These are phyloP conservation scores for Daptonema setosum DNA, from an alignment of 2,888 invertebrate genomes.

Conservation along the genomic window DNA sequence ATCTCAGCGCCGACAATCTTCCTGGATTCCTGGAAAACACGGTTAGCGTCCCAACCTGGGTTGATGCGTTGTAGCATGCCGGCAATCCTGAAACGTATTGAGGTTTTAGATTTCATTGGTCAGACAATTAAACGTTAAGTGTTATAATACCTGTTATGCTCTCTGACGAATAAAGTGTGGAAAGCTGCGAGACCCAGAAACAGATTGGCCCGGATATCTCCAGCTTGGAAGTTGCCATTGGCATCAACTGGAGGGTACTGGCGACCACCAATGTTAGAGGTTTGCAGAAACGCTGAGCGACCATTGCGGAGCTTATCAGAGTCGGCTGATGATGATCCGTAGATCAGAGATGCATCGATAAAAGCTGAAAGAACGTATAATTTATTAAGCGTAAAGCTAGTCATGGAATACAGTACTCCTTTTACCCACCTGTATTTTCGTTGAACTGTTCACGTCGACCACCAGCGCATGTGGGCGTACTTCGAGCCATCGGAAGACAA, in stretches of 20 bases:
- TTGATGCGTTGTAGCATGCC: constrained; percentile 49
- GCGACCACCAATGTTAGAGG: neutral
- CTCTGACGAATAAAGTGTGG: neutral
- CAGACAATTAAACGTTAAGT: too few relatives aligned
- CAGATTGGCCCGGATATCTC: neutral
- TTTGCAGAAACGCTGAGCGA: neutral
- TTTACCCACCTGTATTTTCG: too few relatives aligned
- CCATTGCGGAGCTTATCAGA: neutral
- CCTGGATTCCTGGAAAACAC: constrained; percentile 56
- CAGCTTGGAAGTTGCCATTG: neutral
- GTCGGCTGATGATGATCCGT: neutral
- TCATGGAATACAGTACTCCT: too few relatives aligned
- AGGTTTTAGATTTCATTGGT: too few relatives aligned
- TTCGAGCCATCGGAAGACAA: constrained; percentile 33
- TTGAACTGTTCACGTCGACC: constrained; percentile 37
- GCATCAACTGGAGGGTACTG: neutral
- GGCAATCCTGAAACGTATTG: constrained; percentile 46
- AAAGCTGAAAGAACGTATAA: constrained; percentile 2
- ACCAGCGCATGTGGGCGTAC: constrained; percentile 79
- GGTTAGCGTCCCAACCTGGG: constrained; percentile 74
- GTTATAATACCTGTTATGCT: constrained; percentile 1
- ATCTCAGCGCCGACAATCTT: constrained; percentile 57
- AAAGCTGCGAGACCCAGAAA: neutral
- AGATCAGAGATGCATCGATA: neutral
- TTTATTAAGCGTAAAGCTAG: constrained; percentile 72